Base-by-base conservation (phyloP, 1,140 invertebrate genomes). In the Ips typographus region DNA sequence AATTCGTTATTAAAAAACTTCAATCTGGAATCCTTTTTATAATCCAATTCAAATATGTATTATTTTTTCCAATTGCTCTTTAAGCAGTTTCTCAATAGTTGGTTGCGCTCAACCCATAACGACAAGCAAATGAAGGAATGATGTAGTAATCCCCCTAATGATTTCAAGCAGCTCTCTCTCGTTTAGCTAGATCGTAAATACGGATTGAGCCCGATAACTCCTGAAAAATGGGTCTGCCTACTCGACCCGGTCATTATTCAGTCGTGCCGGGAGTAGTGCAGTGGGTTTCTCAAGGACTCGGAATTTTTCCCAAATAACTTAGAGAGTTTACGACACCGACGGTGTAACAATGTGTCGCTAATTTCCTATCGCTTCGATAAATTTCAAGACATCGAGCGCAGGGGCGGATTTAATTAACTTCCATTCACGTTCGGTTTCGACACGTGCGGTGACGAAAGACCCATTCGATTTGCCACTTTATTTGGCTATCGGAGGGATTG, bases 271-370 rank as follows among this genome's bases (percentile, higher is more conserved):
- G 40, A 64, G 37, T 64, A 53, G 61, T 64, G 61, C 61, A 64
- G 61, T 64, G 43, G 61, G 61, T 64, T 64, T 53, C 47, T 64
- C 63, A 65, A 65, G 63, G 63, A 56, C 53, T 65, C 40, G 4
- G 5, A 37, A 65, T 65, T 65, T 65, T 65, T 65, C 63, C 63
- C 52, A 56, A 65, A 65, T 65, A 65, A 65, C 52, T 65, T 44
- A 43, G 44, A 65, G n/a, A 65, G 52, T 65, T 65, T 65, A 65
- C 63, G 63, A 65, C 53, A 65, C 63, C 53, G 43, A 7, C 63
- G 53, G 63, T 65, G 63, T 65, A 65, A 65, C 63, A 65, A 65
- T 65, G 63, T 65, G 63, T 65, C 63, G 63, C 63, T 65, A 65
- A 65, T 65, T 65, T 65, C 63, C 52, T 37, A 65, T 65, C 63